Percentiles rank a stretch among this genome's conserved stretches.
These are phyloP conservation scores for Cephus rjabovi DNA, from an alignment of 2,888 invertebrate genomes.

Conservation along the genomic window DNA sequence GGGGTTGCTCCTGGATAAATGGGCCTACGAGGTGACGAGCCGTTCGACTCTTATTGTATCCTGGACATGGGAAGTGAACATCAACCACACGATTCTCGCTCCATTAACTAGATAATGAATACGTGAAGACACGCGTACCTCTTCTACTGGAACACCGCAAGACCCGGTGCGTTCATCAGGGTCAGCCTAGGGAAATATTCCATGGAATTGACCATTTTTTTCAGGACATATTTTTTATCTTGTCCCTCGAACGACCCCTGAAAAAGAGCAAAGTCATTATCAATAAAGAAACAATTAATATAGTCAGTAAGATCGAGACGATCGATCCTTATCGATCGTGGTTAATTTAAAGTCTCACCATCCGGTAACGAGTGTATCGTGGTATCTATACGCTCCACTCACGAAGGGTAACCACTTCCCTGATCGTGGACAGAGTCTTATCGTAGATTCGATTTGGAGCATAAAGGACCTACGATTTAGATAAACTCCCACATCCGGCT, in stretches of 20 bases:
- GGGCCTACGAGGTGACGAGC: conserved; percentile 21
- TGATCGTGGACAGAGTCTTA: conserved; percentile 1
- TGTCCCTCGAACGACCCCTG: background rate
- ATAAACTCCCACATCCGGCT: conserved; percentile 36
- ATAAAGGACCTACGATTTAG: conserved; percentile 34
- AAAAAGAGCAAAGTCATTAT: background rate
- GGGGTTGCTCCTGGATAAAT: conserved; percentile 15
- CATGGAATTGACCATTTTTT: background rate
- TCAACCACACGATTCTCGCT: conserved; percentile 45
- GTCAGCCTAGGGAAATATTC: background rate
- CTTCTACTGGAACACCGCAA: background rate
- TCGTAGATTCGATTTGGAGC: conserved; percentile 27
- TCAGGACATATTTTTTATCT: background rate
- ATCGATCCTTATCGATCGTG: background rate
- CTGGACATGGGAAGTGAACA: conserved; percentile 63
- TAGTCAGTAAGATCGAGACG: background rate
- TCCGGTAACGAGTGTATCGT: background rate
- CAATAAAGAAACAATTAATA: background rate
- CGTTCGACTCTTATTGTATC: conserved; percentile 43
- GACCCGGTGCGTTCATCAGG: background rate
- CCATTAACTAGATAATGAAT: conserved; percentile 54
- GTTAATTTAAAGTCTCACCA: background rate
- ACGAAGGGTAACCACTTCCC: background rate
- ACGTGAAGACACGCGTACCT: conserved; percentile 2
- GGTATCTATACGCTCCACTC: background rate